phyloP scores from a whole-genome alignment of 2,888 invertebrate genomes.

The Subacronicta megacephala region DNA sequence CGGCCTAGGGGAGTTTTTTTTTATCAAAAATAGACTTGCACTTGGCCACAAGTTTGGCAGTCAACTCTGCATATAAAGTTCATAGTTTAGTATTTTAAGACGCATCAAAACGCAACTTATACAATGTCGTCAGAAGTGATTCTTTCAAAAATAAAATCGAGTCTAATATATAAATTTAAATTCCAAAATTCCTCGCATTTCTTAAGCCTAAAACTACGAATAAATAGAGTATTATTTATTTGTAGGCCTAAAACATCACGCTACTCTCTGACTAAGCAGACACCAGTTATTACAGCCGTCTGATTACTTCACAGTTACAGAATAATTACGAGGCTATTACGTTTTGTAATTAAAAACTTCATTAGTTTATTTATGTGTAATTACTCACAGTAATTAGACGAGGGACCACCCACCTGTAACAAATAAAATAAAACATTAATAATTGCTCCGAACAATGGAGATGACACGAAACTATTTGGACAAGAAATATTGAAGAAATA shows the following conservation, averaged over 20 bases:
- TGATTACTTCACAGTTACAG: conserved; percentile 38
- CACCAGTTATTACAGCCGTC: conserved; percentile 15
- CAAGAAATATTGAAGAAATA: conserved; percentile 1
- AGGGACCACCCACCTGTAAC: conserved; percentile 64
- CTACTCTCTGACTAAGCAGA: neutral
- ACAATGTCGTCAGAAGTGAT: too few species aligned
- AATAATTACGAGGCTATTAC: conserved; percentile 39
- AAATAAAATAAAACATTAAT: conserved; percentile 51
- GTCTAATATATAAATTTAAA: too few species aligned
- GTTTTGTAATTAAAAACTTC: conserved; percentile 48
- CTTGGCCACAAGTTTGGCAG: too few species aligned
- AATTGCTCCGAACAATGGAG: conserved; percentile 30
- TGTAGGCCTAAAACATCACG: neutral
- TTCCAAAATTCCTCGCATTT: too few species aligned
- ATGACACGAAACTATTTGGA: conserved; percentile 30
- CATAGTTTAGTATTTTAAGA: too few species aligned
- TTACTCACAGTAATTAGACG: conserved; percentile 40
- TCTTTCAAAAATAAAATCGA: too few species aligned
- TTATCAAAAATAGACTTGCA: too few species aligned
- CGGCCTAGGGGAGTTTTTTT: too few species aligned
- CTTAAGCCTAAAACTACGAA: too few species aligned
- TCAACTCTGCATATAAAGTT: too few species aligned
- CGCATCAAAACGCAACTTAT: too few species aligned
- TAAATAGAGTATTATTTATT: too few species aligned
- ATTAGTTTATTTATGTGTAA: conserved; percentile 40